Base-by-base conservation (phyloP, 2,797 vertebrate species). In the Schizothorax lantsangensis region DNA sequence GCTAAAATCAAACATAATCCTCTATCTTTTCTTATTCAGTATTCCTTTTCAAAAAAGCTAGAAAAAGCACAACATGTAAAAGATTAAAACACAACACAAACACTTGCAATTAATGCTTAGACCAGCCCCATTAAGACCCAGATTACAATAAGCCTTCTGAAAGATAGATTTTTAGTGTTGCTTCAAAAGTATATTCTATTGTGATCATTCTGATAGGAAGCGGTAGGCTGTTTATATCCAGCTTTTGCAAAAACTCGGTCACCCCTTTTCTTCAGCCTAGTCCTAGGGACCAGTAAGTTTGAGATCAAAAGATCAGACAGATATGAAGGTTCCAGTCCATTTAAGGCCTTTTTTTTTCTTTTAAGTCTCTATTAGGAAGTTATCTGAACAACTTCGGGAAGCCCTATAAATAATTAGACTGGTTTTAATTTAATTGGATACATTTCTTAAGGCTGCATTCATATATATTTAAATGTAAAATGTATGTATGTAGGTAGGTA, bases 401-500 rank as follows among this genome's bases (percentile, higher is more conserved):
- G 6, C 5, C 69, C 11, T 43, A 12, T 43, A 52, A 19, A 72
- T 43, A 72, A 72, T 43, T n/a, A 12, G 21, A 11, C 21, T 21
- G 19, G 19, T 71, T 71, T 40, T 23, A 23, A n/a, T n/a, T 40
- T 2, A 11, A 71, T 71, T 23, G 33, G 66, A 43, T 72, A 23
- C 7, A 1, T 45, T 73, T 45, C 40, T 15, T 45, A n/a, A 45
- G 6, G 40, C 71, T 26, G 40, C 40, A 73, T 45, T 72, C 21
- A 72, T 72, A 72, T 43, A 72, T 72, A 43, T 72, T 72, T 72
- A 72, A 43, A 43, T 72, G 69, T 72, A n/a, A 72, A 40, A 71
- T 71, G 21, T 43, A 11, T 43, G 68, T 40, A 11, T 14, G 6
- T n/a, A 43, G 0, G 40, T 43, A 43, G 7, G 38, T 38, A 40